Conservation (phyloP, 2,888 invertebrate genomes). For the Drosophila testacea region DNA sequence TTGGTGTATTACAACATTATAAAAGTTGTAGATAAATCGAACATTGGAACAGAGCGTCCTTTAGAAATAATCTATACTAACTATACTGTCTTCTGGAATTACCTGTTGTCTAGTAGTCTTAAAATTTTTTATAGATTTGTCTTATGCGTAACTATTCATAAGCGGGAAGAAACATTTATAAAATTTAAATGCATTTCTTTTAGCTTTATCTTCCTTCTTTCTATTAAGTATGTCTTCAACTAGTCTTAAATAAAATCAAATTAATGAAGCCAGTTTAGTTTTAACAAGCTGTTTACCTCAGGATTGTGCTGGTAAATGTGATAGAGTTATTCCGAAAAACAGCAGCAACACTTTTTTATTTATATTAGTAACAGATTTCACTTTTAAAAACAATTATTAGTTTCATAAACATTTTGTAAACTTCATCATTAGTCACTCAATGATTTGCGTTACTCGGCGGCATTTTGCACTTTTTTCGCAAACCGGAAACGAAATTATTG, state of each 20-base stretch:
- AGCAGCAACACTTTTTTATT: not conserved
- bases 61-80: no score
- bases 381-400: not conserved
- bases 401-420: conserved; percentile 2
- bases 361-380: conserved; percentile 5
- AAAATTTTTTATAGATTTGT: no score
- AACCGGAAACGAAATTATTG: conserved; percentile 71
- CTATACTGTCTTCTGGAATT: no score
- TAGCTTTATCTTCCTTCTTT: no score
- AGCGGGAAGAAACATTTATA: no score
- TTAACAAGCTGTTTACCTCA: conserved; percentile 56
- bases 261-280: not conserved
- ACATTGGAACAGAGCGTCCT: no score
- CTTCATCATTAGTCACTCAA: conserved; percentile 35
- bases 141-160: no score
- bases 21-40: no score
- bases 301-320: conserved; percentile 69
- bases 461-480: conserved; percentile 34
- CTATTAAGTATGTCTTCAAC: no score
- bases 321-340: conserved; percentile 62
- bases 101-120: no score
- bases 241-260: not conserved
- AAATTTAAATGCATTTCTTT: no score
- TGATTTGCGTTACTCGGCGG: conserved; percentile 16
- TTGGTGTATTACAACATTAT: no score